phyloP scores from a whole-genome alignment of 2,113 vertebrate species.

The Balaeniceps rex region DNA sequence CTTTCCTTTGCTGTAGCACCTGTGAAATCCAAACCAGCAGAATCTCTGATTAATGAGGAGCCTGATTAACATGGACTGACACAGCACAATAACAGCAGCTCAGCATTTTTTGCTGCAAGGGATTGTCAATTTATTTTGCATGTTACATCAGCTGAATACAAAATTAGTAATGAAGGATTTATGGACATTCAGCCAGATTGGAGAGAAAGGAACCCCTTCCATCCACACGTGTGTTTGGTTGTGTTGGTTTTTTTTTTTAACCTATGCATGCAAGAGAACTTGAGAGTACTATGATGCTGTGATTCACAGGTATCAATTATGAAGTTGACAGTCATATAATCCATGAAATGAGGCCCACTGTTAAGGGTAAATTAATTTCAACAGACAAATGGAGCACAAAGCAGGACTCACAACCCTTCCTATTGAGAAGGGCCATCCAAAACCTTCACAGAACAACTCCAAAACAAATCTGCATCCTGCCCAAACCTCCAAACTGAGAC shows the following conservation, averaged over 20 bases:
- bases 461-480: neutral
- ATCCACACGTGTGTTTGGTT: fast-evolving
- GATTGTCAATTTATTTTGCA: neutral
- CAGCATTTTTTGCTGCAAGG: neutral
- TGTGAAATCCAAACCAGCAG: neutral
- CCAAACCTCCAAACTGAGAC: neutral
- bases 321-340: neutral
- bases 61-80: neutral
- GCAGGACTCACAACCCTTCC: neutral
- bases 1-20: neutral
- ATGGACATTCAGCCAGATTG: neutral
- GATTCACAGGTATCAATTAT: too few relatives aligned
- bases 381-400: neutral
- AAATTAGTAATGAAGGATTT: neutral
- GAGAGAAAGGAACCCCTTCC: neutral
- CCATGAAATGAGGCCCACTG: neutral
- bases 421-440: neutral
- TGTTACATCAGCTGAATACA: neutral
- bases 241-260: neutral
- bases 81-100: neutral
- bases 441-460: neutral
- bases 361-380: neutral
- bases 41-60: neutral
- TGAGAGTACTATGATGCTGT: neutral
- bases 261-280: neutral